Conservation (phyloP, 64 coral and sea anemone genomes). For the Trachythela sp. region DNA sequence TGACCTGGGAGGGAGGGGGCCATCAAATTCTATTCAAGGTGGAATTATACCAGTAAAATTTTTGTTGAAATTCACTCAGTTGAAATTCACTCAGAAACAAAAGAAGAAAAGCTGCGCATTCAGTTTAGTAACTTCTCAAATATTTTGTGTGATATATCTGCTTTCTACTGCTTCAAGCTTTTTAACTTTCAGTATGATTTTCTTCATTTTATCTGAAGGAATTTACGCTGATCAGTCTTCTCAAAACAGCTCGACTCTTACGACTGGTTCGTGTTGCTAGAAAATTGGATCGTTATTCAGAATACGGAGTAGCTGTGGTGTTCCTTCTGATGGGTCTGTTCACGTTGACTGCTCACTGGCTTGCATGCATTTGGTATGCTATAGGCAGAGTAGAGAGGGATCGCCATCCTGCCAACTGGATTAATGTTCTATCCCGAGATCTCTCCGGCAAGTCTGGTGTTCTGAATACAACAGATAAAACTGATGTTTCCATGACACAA, state of each 20-base stretch:
- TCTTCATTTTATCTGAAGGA: slow-evolving; percentile 40
- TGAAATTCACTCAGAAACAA: too few species aligned
- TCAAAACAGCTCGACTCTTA: slow-evolving; percentile 86
- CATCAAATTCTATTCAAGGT: not conserved
- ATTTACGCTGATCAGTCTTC: slow-evolving; percentile 66
- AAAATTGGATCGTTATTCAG: slow-evolving; percentile 95
- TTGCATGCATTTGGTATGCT: slow-evolving; percentile 93
- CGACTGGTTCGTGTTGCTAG: slow-evolving; percentile 82
- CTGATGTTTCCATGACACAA: slow-evolving; percentile 39
- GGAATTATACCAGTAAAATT: not conserved
- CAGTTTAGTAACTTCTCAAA: too few species aligned
- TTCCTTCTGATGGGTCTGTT: slow-evolving; percentile 81
- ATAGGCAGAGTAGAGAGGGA: slow-evolving; percentile 59
- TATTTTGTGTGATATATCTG: not conserved
- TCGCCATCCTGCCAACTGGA: slow-evolving; percentile 50
- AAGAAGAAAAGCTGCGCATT: too few species aligned
- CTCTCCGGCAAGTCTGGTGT: slow-evolving; percentile 27
- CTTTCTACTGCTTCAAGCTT: not conserved
- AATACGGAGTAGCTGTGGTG: slow-evolving; percentile 87
- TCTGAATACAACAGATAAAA: slow-evolving; percentile 29
- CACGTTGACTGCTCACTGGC: slow-evolving; percentile 76
- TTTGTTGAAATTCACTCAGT: not conserved
- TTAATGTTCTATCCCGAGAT: slow-evolving; percentile 43
- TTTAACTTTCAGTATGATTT: not conserved
- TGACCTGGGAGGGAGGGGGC: too few species aligned